phyloP scores from a whole-genome alignment of 2,113 vertebrate species.

The Calyptomena viridis region DNA sequence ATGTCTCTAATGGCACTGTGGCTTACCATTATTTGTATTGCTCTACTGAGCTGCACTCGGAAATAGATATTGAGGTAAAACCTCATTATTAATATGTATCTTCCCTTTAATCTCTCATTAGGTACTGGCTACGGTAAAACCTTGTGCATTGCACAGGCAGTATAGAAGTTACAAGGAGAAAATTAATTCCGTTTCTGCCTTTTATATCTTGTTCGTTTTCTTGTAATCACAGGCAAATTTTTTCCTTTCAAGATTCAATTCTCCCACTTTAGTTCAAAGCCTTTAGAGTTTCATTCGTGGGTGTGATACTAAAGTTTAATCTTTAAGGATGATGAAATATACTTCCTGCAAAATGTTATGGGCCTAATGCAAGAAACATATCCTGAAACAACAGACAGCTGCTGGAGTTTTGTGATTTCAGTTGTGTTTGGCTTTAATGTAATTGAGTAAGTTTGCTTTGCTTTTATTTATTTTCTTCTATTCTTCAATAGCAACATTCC shows the following conservation, averaged over 20 bases:
- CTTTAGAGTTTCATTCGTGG: neutral
- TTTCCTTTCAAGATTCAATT: slow-evolving; percentile 24
- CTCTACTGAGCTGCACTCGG: neutral
- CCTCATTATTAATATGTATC: neutral
- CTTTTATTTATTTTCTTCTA: neutral
- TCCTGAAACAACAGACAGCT: neutral
- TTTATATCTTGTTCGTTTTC: neutral
- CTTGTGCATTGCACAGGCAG: neutral
- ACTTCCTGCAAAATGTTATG: neutral
- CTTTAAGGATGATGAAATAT: neutral
- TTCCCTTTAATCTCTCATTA: neutral
- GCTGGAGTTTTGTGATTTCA: neutral
- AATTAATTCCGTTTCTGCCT: slow-evolving; percentile 3
- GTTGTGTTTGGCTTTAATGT: neutral
- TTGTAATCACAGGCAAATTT: neutral
- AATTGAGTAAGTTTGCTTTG: neutral
- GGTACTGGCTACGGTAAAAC: neutral
- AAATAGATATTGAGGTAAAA: neutral
- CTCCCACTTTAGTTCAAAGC: neutral
- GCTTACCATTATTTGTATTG: neutral
- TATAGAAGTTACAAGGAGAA: neutral
- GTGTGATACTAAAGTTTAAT: neutral
- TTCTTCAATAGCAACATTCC: neutral
- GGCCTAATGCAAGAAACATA: neutral
- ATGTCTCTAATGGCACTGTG: neutral